phyloP scores from a whole-genome alignment of 2,797 vertebrate species.

The Poliocrania exsul region DNA sequence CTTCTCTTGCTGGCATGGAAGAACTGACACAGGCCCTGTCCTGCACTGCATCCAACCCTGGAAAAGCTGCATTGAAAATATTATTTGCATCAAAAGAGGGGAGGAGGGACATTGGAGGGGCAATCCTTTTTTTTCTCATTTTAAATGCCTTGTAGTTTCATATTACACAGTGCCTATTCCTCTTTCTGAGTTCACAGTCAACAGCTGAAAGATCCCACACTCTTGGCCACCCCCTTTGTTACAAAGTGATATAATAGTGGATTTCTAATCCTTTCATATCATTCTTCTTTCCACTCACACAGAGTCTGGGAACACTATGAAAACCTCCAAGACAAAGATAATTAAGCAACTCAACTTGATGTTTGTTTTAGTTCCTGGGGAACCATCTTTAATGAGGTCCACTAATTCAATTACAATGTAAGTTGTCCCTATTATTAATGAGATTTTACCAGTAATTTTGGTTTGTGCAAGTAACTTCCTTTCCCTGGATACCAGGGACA shows the following conservation, averaged over 20 bases:
- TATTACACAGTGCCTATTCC: background rate
- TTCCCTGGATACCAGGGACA: constrained; percentile 3
- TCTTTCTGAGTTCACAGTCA: background rate
- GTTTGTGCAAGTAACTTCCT: constrained; percentile 16
- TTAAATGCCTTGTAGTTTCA: background rate
- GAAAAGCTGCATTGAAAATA: background rate
- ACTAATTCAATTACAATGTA: constrained; percentile 47
- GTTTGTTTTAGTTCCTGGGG: background rate
- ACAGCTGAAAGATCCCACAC: background rate
- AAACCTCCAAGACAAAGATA: constrained; percentile 19
- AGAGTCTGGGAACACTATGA: background rate
- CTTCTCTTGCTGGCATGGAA: background rate
- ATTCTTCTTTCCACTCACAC: background rate
- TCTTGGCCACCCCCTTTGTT: background rate
- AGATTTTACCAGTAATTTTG: constrained; percentile 42
- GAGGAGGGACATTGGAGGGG: background rate
- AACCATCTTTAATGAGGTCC: constrained; percentile 15
- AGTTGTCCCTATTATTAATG: constrained; percentile 21
- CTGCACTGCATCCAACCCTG: background rate
- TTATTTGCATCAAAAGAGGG: background rate
- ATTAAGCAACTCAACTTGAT: background rate
- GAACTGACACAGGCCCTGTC: background rate
- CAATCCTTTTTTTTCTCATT: background rate
- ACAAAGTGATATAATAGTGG: background rate
- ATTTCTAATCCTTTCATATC: background rate